Evolutionary conservation across 2,797 vertebrate species (phyloP).

Genomic region (Rhabdomys pumilio): DNA sequence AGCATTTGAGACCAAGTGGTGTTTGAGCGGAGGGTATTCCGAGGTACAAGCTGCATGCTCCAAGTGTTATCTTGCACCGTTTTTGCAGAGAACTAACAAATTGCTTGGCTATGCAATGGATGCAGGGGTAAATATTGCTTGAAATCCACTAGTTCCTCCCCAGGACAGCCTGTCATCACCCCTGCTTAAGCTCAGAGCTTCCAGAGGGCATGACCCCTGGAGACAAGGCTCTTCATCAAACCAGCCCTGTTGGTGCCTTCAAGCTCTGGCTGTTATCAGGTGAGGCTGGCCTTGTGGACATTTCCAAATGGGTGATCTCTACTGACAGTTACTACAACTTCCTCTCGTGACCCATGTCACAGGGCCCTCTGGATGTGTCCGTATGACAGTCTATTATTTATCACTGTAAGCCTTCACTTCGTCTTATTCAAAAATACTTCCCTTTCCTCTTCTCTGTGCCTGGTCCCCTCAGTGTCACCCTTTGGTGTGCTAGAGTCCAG

Average conservation of each 20-base stretch:
- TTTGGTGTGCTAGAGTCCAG: neutral
- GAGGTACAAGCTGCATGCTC: neutral
- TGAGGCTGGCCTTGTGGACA: neutral
- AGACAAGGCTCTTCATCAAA: slow-evolving; percentile 60
- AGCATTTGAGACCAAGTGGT: neutral
- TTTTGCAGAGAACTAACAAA: neutral
- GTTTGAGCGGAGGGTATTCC: neutral
- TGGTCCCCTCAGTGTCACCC: neutral
- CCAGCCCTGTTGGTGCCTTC: neutral
- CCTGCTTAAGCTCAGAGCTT: slow-evolving; percentile 44
- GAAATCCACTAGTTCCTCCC: slow-evolving; percentile 1
- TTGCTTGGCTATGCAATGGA: neutral
- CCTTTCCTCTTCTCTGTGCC: neutral
- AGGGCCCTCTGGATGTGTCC: neutral
- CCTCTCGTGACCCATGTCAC: slow-evolving; percentile 2
- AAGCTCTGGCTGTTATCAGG: neutral
- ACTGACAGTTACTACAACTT: neutral
- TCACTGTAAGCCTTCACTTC: neutral
- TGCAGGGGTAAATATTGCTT: neutral
- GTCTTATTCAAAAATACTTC: neutral
- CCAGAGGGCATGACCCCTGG: slow-evolving; percentile 39
- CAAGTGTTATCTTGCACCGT: neutral
- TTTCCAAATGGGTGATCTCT: neutral
- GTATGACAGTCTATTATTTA: neutral
- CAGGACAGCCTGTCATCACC: slow-evolving; percentile 64